Evolutionary conservation across 2,888 invertebrate species (phyloP).

Genomic region (Ormyrus pomaceus): DNA sequence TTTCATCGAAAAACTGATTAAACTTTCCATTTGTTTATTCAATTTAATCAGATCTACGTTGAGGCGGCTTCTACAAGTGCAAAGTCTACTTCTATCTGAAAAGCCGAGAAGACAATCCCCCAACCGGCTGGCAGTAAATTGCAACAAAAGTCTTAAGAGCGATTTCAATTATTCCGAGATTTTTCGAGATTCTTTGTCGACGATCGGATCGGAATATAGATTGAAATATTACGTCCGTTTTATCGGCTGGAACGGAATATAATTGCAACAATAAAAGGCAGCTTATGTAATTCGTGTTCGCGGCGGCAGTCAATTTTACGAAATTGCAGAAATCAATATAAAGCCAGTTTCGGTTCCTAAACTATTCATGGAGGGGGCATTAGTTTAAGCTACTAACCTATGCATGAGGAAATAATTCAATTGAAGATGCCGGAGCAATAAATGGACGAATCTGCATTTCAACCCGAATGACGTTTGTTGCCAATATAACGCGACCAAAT

Average conservation of each 20-base stretch:
- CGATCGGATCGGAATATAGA: too few species aligned
- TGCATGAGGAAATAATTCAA: conserved; percentile 51
- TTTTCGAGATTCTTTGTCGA: too few species aligned
- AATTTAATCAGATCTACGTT: conserved; percentile 15
- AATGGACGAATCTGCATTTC: conserved; percentile 48
- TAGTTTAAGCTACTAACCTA: conserved; percentile 40
- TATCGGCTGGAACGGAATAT: not conserved
- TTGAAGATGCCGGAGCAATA: conserved; percentile 35
- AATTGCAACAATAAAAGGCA: too few species aligned
- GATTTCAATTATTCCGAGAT: too few species aligned
- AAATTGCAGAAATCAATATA: not conserved
- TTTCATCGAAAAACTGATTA: conserved; percentile 5
- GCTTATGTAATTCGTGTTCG: not conserved
- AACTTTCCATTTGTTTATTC: conserved; percentile 1
- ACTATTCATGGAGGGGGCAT: conserved; percentile 9
- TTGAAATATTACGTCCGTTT: not conserved
- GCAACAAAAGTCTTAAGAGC: too few species aligned
- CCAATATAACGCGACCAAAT: conserved; percentile 7
- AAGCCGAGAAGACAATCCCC: too few species aligned
- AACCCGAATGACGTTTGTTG: conserved; percentile 27
- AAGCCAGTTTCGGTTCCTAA: not conserved
- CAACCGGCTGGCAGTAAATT: too few species aligned
- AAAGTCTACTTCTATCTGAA: not conserved
- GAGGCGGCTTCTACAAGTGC: conserved; percentile 9
- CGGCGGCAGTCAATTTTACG: not conserved